Base-by-base conservation (phyloP, 2,888 invertebrate genomes). In the Apodemia duryi region DNA sequence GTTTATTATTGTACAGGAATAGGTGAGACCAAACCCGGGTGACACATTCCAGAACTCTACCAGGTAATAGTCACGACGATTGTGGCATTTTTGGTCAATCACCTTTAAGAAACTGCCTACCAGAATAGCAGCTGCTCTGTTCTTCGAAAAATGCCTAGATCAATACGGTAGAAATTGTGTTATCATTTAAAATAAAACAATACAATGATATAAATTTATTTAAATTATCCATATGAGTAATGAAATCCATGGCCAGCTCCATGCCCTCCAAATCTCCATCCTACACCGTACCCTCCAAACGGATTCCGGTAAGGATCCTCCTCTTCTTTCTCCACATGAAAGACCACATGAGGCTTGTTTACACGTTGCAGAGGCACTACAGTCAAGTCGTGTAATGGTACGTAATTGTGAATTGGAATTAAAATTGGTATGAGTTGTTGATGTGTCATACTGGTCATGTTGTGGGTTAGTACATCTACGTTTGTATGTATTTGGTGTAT, bases 211-310 rank as follows among this genome's bases (percentile, higher is more conserved):
- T 63, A 68, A 38, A n/a, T 46, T 10, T 43, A 4, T 21, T 61
- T 52, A 62, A 54, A 9, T 69, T 72, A 83, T 67, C 88, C 87
- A 68, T 84, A 86, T 43, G 85, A 76, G 70, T 88, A 89, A 72
- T 76, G 75, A 62, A 83, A 90, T 0, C 91, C 91, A 63, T 91
- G 91, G 0, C 91, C 91, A 1, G 88, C 84, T 0, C 91, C 91
- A 11, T 88, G 89, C 0, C 91, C 91, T 0, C 91, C 91, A 28
- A 83, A 88, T 35, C 81, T 81, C 69, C 89, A 74, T 0, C 89
- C 89, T 0, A 79, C 80, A 0, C 91, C 91, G 61, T 82, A 88
- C 2, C 91, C 91, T 0, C 91, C 91, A 65, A 85, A 81, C 49
- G 85, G 86, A 1, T 82, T 86, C 62, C 89, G 76, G 65, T 78